phyloP scores from a whole-genome alignment of 2,797 vertebrate genomes.

The Oreochromis grahami region DNA sequence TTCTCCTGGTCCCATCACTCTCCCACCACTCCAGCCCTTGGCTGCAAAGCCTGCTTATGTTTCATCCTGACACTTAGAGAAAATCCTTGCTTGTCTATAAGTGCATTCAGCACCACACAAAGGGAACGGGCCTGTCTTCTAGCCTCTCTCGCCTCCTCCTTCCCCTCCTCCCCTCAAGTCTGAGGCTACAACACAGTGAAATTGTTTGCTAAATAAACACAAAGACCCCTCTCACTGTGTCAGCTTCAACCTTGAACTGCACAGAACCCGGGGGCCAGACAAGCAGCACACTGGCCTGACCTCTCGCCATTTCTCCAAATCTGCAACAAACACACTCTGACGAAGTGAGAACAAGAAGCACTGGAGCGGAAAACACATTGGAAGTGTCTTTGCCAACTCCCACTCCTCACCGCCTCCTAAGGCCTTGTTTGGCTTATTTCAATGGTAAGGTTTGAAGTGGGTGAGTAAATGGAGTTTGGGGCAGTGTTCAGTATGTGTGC shows the following conservation, averaged over 20 bases:
- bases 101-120: constrained; percentile 53
- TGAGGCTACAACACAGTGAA: constrained; percentile 12
- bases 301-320: constrained; percentile 60
- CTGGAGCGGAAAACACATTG: constrained; percentile 70
- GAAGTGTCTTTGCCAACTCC: constrained; percentile 67
- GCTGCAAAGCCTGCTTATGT: constrained; percentile 64
- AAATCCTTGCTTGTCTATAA: constrained; percentile 59
- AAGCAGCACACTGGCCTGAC: constrained; percentile 47
- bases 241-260: constrained; percentile 64
- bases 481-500: neutral
- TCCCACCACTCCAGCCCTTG: constrained; percentile 49
- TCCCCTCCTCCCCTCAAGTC: neutral
- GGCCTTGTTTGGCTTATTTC: constrained; percentile 48
- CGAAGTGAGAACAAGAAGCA: constrained; percentile 71
- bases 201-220: constrained; percentile 43
- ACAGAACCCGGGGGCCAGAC: constrained; percentile 42
- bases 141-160: constrained; percentile 9
- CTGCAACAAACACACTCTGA: constrained; percentile 67
- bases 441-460: constrained; percentile 28
- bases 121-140: constrained; percentile 34
- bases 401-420: constrained; percentile 34
- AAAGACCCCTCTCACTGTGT: constrained; percentile 1
- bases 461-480: constrained; percentile 22
- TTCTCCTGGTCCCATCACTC: constrained; percentile 56
- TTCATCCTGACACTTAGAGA: constrained; percentile 64